Conservation (phyloP, 2,113 vertebrate species). For the Xyrauchen texanus region DNA sequence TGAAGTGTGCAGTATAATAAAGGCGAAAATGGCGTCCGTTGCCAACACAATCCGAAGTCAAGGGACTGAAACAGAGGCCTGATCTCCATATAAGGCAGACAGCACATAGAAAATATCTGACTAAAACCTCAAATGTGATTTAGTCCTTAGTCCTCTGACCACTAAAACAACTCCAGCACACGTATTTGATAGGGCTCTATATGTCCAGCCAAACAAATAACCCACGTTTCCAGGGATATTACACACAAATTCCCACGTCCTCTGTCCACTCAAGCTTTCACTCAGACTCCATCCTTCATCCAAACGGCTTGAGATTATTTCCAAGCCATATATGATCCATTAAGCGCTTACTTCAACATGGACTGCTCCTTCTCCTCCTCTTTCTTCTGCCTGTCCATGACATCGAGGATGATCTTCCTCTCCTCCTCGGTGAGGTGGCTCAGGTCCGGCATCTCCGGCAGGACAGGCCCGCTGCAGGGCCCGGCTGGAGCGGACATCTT, state of each 20-base stretch:
- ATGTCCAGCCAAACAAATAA: too few species aligned
- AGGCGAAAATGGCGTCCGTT: slow-evolving; percentile 89
- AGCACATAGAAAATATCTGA: neutral
- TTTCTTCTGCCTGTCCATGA: slow-evolving; percentile 97
- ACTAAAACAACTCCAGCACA: too few species aligned
- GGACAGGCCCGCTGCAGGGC: slow-evolving; percentile 84
- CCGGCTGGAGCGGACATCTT: slow-evolving; percentile 95
- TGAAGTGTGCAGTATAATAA: neutral
- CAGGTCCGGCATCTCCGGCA: slow-evolving; percentile 95
- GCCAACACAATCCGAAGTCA: slow-evolving; percentile 76
- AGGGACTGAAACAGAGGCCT: slow-evolving; percentile 59
- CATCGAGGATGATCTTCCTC: slow-evolving; percentile 95
- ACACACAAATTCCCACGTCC: neutral
- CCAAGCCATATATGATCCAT: neutral
- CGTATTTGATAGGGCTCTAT: too few species aligned
- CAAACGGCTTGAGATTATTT: too few species aligned
- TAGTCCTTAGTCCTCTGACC: too few species aligned
- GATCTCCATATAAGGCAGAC: slow-evolving; percentile 12
- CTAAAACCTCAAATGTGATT: neutral
- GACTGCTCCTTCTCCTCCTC: slow-evolving; percentile 98
- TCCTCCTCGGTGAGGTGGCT: slow-evolving; percentile 99
- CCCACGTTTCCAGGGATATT: too few species aligned
- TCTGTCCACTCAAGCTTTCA: neutral
- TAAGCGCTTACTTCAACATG: slow-evolving; percentile 89
- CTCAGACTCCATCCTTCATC: neutral